These are phyloP conservation scores for Sarotherodon lohbergeri DNA, from an alignment of 2,113 vertebrate genomes.

Conservation along the genomic window DNA sequence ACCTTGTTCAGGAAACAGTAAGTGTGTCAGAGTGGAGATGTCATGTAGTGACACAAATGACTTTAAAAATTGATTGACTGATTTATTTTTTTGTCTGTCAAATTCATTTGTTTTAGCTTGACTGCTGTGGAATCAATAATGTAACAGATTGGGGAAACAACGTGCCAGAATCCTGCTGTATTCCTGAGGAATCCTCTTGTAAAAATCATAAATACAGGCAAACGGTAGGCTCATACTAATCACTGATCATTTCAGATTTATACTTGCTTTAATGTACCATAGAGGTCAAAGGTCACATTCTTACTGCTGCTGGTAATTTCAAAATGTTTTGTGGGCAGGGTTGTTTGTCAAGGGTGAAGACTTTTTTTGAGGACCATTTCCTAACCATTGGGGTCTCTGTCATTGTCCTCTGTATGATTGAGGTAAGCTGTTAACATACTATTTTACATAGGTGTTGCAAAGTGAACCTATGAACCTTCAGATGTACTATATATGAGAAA, in stretches of 20 bases:
- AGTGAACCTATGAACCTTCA: neutral
- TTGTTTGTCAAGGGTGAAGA: slow-evolving; percentile 20
- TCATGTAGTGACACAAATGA: neutral
- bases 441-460: neutral
- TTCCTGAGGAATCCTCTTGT: rapidly evolving
- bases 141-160: slow-evolving; percentile 13
- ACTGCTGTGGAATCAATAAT: slow-evolving; percentile 64
- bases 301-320: neutral
- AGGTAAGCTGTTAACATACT: slow-evolving; percentile 52
- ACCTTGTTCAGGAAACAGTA: slow-evolving; percentile 44
- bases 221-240: slow-evolving; percentile 11
- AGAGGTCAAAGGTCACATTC: neutral
- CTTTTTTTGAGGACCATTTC: slow-evolving; percentile 53
- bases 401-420: slow-evolving; percentile 71
- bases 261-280: neutral
- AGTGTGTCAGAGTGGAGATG: neutral
- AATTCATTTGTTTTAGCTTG: slow-evolving; percentile 31
- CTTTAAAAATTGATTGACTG: neutral
- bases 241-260: neutral
- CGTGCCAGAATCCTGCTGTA: slow-evolving; percentile 20
- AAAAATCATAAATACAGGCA: rapidly evolving
- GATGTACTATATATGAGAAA: neutral
- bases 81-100: neutral
- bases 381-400: slow-evolving; percentile 62
- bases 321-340: slow-evolving; percentile 49